Percentiles rank a stretch among this genome's conserved stretches.
phyloP scores from a whole-genome alignment of 2,888 invertebrate species.

The Drosophila demipolita region DNA sequence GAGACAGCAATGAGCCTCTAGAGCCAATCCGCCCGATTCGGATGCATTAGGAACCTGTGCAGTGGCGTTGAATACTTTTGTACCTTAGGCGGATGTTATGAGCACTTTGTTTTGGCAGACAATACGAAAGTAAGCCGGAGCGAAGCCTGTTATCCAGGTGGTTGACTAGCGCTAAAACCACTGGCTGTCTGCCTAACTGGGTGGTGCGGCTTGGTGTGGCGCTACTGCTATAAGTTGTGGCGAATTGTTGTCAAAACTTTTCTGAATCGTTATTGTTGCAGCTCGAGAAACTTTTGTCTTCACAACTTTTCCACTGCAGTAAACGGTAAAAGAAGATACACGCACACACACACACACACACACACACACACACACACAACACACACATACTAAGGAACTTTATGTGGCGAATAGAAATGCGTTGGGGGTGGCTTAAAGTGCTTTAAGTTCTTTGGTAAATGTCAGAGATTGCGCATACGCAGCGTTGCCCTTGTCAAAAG shows the following conservation, averaged over 20 bases:
- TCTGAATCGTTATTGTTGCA: conserved; percentile 70
- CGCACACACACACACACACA: conserved; percentile 9
- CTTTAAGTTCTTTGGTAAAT: conserved; percentile 61
- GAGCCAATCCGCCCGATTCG: conserved; percentile 17
- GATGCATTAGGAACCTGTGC: conserved; percentile 64
- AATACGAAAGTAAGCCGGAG: conserved; percentile 28
- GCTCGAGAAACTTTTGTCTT: conserved; percentile 55
- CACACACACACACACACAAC: conserved; percentile 1
- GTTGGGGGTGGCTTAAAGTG: conserved; percentile 60
- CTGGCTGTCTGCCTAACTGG: not conserved
- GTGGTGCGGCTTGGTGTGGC: not conserved
- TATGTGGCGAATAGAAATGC: conserved; percentile 43
- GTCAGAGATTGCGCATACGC: conserved; percentile 65
- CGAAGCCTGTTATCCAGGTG: conserved; percentile 58
- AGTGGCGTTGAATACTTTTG: conserved; percentile 48
- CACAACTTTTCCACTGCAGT: conserved; percentile 36
- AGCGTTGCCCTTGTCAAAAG: conserved; percentile 48
- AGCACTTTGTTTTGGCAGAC: conserved; percentile 51
- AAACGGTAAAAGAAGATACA: conserved; percentile 26
- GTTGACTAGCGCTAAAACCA: conserved; percentile 15
- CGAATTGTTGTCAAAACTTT: conserved; percentile 60
- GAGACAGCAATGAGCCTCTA: conserved; percentile 11
- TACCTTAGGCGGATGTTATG: conserved; percentile 41
- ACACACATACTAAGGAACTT: conserved; percentile 40
- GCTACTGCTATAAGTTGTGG: not conserved